Evolutionary conservation across 2,888 invertebrate genomes (phyloP).

Genomic region (Diarsia brunnea): DNA sequence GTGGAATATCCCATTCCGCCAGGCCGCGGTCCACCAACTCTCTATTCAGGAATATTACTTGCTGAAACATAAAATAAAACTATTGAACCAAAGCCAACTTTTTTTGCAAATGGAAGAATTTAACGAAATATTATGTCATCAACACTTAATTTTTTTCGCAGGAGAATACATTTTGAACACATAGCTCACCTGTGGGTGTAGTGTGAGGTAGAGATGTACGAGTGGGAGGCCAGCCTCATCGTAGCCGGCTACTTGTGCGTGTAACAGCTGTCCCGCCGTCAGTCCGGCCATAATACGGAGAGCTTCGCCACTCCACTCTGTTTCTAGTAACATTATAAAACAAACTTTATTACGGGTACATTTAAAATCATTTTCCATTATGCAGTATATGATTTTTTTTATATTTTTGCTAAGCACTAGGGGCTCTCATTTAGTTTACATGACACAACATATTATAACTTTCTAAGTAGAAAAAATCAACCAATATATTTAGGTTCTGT

Average conservation of each 20-base stretch:
- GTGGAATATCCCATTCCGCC: constrained; percentile 93
- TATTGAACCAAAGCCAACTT: constrained; percentile 41
- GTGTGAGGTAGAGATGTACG: constrained; percentile 95
- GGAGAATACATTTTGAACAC: not conserved
- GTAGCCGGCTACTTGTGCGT: constrained; percentile 97
- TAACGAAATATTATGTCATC: constrained; percentile 49
- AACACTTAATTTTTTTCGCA: not conserved
- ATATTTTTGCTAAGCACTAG: not conserved
- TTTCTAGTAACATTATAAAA: constrained; percentile 76
- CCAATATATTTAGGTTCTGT: not conserved
- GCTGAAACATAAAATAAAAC: constrained; percentile 84
- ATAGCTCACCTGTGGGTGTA: constrained; percentile 92
- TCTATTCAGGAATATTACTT: constrained; percentile 96
- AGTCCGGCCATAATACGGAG: constrained; percentile 94
- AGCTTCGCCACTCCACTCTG: constrained; percentile 95
- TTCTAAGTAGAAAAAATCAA: not conserved
- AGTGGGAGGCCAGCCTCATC: constrained; percentile 94
- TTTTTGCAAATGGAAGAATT: constrained; percentile 3
- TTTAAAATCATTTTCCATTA: not conserved
- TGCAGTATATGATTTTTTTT: not conserved
- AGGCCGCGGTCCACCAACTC: constrained; percentile 96
- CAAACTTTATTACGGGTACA: not conserved
- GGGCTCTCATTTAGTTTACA: not conserved
- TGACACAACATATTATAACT: not conserved
- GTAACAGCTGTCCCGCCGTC: constrained; percentile 95